Conservation (phyloP, 2,113 vertebrate genomes). For the Cinclus mexicanus region DNA sequence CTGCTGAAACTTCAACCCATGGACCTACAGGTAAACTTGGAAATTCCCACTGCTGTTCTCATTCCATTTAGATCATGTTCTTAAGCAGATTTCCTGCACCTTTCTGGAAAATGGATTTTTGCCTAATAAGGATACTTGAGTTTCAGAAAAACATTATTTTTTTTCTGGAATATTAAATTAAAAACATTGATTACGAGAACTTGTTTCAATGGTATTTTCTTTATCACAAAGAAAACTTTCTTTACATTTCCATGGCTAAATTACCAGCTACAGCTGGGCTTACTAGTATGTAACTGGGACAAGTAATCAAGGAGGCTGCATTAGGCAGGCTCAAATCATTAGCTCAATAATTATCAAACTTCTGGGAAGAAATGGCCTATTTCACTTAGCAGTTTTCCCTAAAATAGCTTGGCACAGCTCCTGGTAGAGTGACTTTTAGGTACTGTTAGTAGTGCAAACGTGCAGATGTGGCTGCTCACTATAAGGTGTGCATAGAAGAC, state of each 20-base stretch:
- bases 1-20: background rate
- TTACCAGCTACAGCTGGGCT: background rate
- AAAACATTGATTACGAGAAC: background rate
- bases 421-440: background rate
- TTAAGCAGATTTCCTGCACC: background rate
- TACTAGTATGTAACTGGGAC: background rate
- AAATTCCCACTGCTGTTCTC: background rate
- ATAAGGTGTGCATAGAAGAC: background rate
- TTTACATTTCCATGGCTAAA: background rate
- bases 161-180: background rate
- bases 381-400: background rate
- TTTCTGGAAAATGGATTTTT: background rate
- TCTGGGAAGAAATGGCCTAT: background rate
- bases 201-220: background rate
- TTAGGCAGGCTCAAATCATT: background rate
- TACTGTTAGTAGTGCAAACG: background rate
- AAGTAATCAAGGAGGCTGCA: background rate
- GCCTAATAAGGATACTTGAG: background rate
- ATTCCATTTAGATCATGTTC: background rate
- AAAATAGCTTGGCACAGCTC: background rate
- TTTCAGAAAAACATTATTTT: background rate
- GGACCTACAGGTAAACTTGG: background rate
- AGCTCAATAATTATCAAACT: background rate
- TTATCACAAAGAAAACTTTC: background rate
- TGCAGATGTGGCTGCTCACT: background rate